Conservation (phyloP, 2,797 vertebrate genomes). For the Yasuhikotakia modesta region DNA sequence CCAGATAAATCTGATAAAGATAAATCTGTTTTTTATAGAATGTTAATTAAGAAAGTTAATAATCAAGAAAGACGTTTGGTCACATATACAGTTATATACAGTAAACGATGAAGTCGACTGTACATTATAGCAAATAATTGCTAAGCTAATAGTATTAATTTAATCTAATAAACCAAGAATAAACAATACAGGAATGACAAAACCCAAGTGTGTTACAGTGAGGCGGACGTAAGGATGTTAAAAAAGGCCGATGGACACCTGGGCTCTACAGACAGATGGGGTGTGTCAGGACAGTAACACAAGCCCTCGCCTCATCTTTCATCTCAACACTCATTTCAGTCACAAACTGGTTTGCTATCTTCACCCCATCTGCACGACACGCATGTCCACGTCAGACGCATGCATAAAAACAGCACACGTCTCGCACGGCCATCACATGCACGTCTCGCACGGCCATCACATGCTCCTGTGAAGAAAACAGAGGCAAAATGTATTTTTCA, state of each 20-base stretch:
- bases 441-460: too few species aligned
- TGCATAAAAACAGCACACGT: neutral
- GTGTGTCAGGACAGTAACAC: constrained; percentile 23
- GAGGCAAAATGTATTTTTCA: constrained; percentile 28
- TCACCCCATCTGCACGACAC: constrained; percentile 10
- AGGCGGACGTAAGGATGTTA: neutral
- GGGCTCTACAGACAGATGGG: neutral
- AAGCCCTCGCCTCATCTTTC: constrained; percentile 38
- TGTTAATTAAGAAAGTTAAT: too few species aligned
- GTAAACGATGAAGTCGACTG: too few species aligned
- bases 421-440: neutral
- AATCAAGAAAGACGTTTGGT: too few species aligned
- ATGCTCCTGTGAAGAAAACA: constrained; percentile 11
- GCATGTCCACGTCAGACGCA: neutral
- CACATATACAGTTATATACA: too few species aligned
- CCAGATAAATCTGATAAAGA: neutral
- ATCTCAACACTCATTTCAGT: constrained; percentile 21
- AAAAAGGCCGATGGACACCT: constrained; percentile 17
- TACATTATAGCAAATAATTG: too few species aligned
- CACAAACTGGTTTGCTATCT: constrained; percentile 22
- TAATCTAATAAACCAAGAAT: too few species aligned
- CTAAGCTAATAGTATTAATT: too few species aligned
- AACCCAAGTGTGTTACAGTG: too few species aligned
- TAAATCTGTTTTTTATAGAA: too few species aligned
- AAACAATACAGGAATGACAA: too few species aligned